Evolutionary conservation across 2,797 vertebrate species (phyloP).

Genomic region (Clarias pachynema): DNA sequence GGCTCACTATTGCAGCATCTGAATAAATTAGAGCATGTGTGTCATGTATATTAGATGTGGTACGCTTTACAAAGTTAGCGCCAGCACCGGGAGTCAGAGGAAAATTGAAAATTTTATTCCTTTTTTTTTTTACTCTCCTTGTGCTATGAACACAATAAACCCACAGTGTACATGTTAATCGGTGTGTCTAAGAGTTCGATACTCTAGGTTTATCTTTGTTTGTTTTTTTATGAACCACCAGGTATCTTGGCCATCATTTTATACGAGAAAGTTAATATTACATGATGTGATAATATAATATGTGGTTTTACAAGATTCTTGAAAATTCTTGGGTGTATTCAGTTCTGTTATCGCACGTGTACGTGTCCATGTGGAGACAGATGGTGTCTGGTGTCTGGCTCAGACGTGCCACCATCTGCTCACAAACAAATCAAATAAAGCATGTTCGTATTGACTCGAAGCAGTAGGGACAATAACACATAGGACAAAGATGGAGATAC

Average conservation of each 20-base stretch:
- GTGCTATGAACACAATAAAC: neutral
- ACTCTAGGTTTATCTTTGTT: neutral
- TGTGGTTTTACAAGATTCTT: slow-evolving; percentile 20
- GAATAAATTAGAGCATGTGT: slow-evolving; percentile 26
- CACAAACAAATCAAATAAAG: slow-evolving; percentile 24
- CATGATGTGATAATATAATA: slow-evolving; percentile 12
- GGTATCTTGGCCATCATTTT: neutral
- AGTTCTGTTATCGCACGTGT: slow-evolving; percentile 5
- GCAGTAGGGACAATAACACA: slow-evolving; percentile 1
- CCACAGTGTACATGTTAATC: neutral
- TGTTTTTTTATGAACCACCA: neutral
- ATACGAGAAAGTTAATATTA: neutral
- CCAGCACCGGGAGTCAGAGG: neutral
- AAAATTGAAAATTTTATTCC: neutral
- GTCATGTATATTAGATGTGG: slow-evolving; percentile 23
- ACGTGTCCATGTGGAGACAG: slow-evolving; percentile 46
- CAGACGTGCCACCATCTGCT: slow-evolving; percentile 52
- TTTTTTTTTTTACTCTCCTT: neutral
- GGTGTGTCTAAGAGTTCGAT: neutral
- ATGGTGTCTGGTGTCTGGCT: slow-evolving; percentile 43
- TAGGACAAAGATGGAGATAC: neutral
- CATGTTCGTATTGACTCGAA: neutral
- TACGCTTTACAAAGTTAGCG: neutral
- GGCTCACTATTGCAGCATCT: slow-evolving; percentile 29
- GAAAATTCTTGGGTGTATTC: slow-evolving; percentile 9